Conservation (phyloP, 2,888 invertebrate genomes). For the Chymomyza fuscimana region DNA sequence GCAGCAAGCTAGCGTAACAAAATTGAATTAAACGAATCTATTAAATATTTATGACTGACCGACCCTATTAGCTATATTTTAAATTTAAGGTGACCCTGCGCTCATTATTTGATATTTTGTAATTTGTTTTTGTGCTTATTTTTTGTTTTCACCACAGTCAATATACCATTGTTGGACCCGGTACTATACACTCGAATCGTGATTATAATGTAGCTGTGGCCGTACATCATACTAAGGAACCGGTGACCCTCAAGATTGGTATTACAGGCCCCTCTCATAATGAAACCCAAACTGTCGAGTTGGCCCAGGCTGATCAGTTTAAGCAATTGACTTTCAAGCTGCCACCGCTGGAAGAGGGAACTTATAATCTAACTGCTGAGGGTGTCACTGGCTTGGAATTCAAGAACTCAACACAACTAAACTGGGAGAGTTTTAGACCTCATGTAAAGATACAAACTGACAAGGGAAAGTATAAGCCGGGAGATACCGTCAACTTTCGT, state of each 20-base stretch:
- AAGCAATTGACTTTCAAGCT: conserved; percentile 65
- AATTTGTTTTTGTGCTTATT: neutral
- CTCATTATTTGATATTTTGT: conserved; percentile 24
- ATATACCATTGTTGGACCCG: conserved; percentile 90
- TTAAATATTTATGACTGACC: neutral
- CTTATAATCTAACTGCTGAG: conserved; percentile 87
- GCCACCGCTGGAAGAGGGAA: conserved; percentile 80
- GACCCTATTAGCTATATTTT: neutral
- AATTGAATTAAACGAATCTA: neutral
- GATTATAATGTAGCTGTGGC: conserved; percentile 90
- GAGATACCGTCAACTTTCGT: conserved; percentile 88
- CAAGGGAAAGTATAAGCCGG: conserved; percentile 93
- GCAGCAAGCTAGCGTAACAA: neutral
- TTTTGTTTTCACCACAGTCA: conserved; percentile 37
- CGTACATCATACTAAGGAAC: conserved; percentile 77
- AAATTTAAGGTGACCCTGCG: conserved; percentile 10
- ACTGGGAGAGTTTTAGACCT: conserved; percentile 80
- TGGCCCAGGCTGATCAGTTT: conserved; percentile 53
- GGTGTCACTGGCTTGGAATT: conserved; percentile 88
- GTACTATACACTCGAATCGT: conserved; percentile 88
- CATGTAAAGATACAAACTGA: conserved; percentile 93
- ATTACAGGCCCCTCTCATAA: conserved; percentile 71
- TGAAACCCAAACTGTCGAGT: conserved; percentile 60
- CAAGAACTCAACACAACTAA: conserved; percentile 86
- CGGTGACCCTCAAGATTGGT: conserved; percentile 67